These are phyloP conservation scores for Crepidodera aurea DNA, from an alignment of 2,888 invertebrate genomes.

Conservation along the genomic window DNA sequence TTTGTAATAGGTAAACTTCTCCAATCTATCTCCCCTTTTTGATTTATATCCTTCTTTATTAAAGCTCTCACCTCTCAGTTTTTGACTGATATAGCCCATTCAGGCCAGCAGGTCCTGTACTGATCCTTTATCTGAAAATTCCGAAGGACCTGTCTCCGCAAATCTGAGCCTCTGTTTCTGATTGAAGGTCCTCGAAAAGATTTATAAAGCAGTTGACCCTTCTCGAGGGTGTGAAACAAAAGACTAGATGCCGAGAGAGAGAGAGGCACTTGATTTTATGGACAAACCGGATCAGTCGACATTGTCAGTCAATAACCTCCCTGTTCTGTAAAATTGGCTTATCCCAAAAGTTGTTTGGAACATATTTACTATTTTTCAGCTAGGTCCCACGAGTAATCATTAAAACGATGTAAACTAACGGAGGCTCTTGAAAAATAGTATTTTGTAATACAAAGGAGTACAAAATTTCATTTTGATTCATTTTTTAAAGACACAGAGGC, in stretches of 20 bases:
- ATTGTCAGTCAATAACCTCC: background rate
- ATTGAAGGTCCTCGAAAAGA: constrained; percentile 29
- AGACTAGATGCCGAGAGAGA: constrained; percentile 13
- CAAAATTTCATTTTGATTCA: no score
- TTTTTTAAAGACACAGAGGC: no score
- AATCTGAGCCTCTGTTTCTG: constrained; percentile 27
- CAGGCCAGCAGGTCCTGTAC: background rate
- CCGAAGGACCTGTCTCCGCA: constrained; percentile 17
- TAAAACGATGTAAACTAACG: no score
- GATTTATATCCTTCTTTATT: background rate
- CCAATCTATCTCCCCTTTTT: background rate
- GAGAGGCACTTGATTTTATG: constrained; percentile 17
- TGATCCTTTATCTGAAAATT: constrained; percentile 21
- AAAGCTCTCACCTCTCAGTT: background rate
- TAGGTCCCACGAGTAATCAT: no score
- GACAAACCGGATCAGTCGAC: background rate
- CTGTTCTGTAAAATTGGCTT: background rate
- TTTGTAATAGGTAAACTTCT: background rate
- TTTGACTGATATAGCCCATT: constrained; percentile 23
- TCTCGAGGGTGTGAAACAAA: constrained; percentile 32
- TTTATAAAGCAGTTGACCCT: constrained; percentile 31
- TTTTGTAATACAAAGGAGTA: no score
- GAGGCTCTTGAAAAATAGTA: no score
- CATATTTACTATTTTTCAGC: background rate
- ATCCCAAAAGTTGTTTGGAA: background rate